Evolutionary conservation across 2,113 vertebrate species (phyloP).

Genomic region (Chloebia gouldiae): DNA sequence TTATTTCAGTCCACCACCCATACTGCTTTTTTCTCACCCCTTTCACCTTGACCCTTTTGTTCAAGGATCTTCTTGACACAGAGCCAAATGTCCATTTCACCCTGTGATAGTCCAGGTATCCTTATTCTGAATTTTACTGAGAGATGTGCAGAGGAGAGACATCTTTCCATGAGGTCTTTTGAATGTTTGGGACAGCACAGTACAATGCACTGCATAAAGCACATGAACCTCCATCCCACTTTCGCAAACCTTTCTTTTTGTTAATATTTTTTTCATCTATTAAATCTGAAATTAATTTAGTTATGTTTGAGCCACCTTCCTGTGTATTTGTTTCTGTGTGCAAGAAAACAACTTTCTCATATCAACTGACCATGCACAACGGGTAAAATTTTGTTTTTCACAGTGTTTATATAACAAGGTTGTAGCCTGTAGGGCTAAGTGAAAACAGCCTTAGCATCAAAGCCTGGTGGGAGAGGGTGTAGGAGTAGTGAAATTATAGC

Average conservation of each 20-base stretch:
- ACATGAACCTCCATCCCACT: rapidly evolving
- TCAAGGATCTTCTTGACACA: not conserved
- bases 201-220: not conserved
- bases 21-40: not conserved
- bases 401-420: not conserved
- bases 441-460: not conserved
- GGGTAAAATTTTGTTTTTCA: not conserved
- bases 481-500: not conserved
- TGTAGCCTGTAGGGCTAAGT: not conserved
- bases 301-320: not conserved
- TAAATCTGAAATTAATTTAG: not conserved
- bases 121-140: not conserved
- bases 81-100: not conserved
- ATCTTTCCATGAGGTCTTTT: not conserved
- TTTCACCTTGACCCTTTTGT: not conserved
- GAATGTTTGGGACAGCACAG: not conserved
- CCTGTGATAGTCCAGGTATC: not conserved
- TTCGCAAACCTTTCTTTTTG: not conserved
- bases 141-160: not conserved
- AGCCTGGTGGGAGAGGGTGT: not conserved
- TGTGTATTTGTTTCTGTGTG: not conserved
- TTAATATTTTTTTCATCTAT: not conserved
- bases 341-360: not conserved
- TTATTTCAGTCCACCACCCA: not conserved
- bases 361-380: not conserved